Percentiles rank a stretch among this genome's conserved stretches.
Evolutionary conservation across 2,888 invertebrate genomes (phyloP).

Genomic region (Sesia bembeciformis): DNA sequence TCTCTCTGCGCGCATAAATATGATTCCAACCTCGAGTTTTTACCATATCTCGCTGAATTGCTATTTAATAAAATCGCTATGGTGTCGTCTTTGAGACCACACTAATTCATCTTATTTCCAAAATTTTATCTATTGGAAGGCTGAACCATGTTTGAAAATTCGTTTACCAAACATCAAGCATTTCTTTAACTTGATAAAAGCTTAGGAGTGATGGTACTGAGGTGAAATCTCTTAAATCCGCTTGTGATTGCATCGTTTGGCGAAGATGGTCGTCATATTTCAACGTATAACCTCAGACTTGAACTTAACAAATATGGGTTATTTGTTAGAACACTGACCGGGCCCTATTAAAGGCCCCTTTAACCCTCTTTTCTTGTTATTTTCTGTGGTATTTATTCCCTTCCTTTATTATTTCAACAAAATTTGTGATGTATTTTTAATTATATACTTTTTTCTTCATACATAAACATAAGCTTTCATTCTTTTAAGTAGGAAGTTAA

Average conservation of each 20-base stretch:
- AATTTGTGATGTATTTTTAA: background rate
- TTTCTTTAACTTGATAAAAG: no score
- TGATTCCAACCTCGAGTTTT: no score
- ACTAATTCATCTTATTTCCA: no score
- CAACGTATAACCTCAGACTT: conserved; percentile 47
- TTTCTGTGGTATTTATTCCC: no score
- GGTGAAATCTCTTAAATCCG: conserved; percentile 55
- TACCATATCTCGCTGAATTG: no score
- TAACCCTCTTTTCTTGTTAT: conserved; percentile 8
- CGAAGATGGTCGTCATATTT: conserved; percentile 63
- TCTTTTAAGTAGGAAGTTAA: conserved; percentile 4
- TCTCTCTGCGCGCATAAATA: no score
- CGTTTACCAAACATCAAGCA: no score
- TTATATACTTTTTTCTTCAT: background rate
- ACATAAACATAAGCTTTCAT: conserved; percentile 1
- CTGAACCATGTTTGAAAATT: no score
- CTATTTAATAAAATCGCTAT: no score
- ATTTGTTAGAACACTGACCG: conserved; percentile 36
- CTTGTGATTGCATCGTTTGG: conserved; percentile 66
- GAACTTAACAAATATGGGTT: conserved; percentile 50
- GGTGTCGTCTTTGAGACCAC: no score
- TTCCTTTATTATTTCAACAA: no score
- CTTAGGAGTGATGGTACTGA: conserved; percentile 10
- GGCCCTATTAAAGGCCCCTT: conserved; percentile 10
- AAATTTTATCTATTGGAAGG: no score